Evolutionary conservation across 2,113 vertebrate genomes (phyloP), one percentile per base, ranked within the genome.

Genomic region (Laterallus jamaicensis): DNA sequence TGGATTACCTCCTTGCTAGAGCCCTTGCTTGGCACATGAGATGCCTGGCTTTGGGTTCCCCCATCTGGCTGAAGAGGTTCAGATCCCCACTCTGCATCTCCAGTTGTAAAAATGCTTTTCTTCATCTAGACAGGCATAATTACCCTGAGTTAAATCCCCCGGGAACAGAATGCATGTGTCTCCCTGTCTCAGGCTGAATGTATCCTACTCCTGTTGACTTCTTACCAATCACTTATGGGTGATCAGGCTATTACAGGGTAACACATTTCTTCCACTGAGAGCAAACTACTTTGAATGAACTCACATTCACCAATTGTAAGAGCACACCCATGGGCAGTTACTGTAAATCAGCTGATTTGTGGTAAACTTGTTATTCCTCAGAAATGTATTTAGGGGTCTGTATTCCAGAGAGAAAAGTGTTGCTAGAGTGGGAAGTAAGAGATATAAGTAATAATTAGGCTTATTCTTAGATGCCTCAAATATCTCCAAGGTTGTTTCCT

Each of bases 381-480:
- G 40, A 78, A 88, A 91, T 88, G 92, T 88, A 86, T 84, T 90
- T 78, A 74, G 47, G 64, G 15, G 11, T 77, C 31, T 92, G 31
- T 83, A 75, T 88, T 86, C 52, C 50, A 71, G 82, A 76, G 39
- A 83, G 70, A 80, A 85, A 55, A 80, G 32, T 32, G 16, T 59
- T 82, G 55, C 84, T 94, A n/a, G 88, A 90, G 82, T 60, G 71
- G 52, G 55, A 88, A 88, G 70, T 56, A 82, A 82, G 75, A 95
- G 87, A 80, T 77, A 15, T 56, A 78, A 95, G 54, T 63, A 82
- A 88, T 77, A 86, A 79, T 90, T 82, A 82, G 52, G n/a, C 28
- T 88, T 84, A 49, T 31, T 85, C 35, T 85, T 75, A 91, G 71
- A 88, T 80, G 37, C 59, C 63, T 74, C 49, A 91, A 28, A 80